Evolutionary conservation across 2,797 vertebrate species (phyloP), one percentile per base, ranked within the genome.

Genomic region (Tadarida brasiliensis): DNA sequence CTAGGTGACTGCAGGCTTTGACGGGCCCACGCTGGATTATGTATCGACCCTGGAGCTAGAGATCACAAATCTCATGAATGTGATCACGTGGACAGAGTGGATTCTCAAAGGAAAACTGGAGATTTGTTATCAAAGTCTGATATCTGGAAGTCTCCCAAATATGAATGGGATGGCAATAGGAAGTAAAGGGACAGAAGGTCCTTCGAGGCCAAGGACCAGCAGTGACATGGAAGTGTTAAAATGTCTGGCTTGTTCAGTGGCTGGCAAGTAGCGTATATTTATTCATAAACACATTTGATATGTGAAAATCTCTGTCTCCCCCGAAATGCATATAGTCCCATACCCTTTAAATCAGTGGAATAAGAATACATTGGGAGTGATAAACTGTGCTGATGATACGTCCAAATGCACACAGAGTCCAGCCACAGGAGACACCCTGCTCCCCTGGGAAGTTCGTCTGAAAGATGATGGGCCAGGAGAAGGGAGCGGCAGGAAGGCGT

Each of bases 321-420:
- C 51, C 17, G 35, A 70, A 90, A 81, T 3, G 33, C 51, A 70
- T 78, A 24, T 11, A 87, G 56, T 63, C 86, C 85, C 82, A 30
- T 70, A n/a, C 14, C 97, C 81, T 94, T 96, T 98, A 96, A 98
- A 97, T 97, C 88, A 97, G 96, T 92, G 96, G 95, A 97, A 94
- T 94, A 94, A 96, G 95, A 97, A 97, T 93, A 80, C 95, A 94
- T 57, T 96, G 85, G 57, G 83, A 98, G 97, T 97, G 95, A 98
- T 97, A 98, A 98, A 98, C 98, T 98, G 98, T 98, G 98, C 97
- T 98, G 98, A 98, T 98, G 95, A 94, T 90, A 90, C 97, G 98
- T 97, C 97, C 83, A 97, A 97, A 97, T 95, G 95, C 15, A 12
- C 96, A 97, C 73, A 95, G 93, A 98, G 85, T 92, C 92, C 97